Base-by-base conservation (phyloP, 2,113 vertebrate genomes). In the Petrocephalus zakoni region DNA sequence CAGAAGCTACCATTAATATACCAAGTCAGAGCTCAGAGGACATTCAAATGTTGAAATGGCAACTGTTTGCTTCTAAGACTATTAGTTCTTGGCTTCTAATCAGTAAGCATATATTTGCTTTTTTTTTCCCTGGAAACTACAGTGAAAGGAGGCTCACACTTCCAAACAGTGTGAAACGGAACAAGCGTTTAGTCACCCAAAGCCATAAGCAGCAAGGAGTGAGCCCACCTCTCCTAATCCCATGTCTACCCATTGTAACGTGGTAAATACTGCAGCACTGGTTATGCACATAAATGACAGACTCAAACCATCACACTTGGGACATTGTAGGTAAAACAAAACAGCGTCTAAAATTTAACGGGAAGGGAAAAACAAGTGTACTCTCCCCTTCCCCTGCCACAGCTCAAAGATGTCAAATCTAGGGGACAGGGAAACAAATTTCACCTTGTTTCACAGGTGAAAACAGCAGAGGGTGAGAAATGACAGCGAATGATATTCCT, bases 401-500 rank as follows among this genome's bases (percentile, higher is more conserved):
- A 29, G 17, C 52, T 86, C 5, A 85, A 51, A 55, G 51, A 85
- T 52, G 51, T 34, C 34, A 46, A 82, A 82, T 37, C 17, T 22
- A 10, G 37, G 87, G 61, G 61, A 25, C 21, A 49, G 22, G 52
- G 47, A 15, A 58, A 61, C 37, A 11, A 22, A 42, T 61, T 64
- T 58, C 22, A 11, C 15, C 92, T 92, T 89, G 88, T 92, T 84
- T 37, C 51, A n/a, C 64, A 42, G 25, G 42, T 58, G 92, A 90
- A 92, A 93, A 93, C 89, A 85, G 53, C 87, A 91, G 85, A 87
- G 86, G 88, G 90, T 91, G 91, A 93, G 82, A 92, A 93, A 91
- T 88, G 90, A 93, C 93, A 93, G 90, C 89, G 89, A 93, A 92
- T 88, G 90, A 90, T 91, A 89, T 93, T 93, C 90, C 88, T 91